Base-by-base conservation (phyloP, 1,140 invertebrate genomes). In the Phymastichus coffea region DNA sequence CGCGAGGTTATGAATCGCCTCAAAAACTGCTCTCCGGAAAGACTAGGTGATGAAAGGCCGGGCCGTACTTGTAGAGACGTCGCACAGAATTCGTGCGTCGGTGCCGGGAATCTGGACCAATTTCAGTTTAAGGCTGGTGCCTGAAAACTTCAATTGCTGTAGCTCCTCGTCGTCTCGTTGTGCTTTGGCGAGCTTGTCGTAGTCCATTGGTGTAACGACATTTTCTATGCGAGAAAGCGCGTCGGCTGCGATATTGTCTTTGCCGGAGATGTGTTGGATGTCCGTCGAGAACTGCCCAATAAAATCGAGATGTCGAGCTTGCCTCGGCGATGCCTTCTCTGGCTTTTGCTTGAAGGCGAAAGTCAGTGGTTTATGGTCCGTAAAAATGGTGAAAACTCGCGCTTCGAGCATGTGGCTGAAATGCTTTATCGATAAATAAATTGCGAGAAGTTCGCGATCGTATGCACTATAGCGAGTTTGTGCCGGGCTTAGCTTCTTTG, bases 371-470 rank as follows among this genome's bases (percentile, higher is more conserved):
- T 61, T 61, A 4, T 61, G 52, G 33, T 61, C 52, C 7, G 43
- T 61, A 6, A 40, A 55, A 46, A 61, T 69, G 0, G 47, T 66
- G 43, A 77, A 65, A n/a, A 57, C 2, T n/a, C 62, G 43, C 3
- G 61, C 70, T 63, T 76, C 72, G 8, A 78, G 22, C 26, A 73
- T 63, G 35, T 71, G 63, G 33, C 49, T 40, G 48, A 80, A 78
- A 58, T 66, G 60, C 54, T 68, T 63, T 0, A 77, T 60, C 2
- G 68, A 56, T 17, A 17, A n/a, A 57, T 71, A 76, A 12, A 72
- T 66, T 6, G 72, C 73, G 0, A 78, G 48, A 1, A 82, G 65
- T 65, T 82, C 75, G 3, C 76, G 53, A 62, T 80, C 70, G 53
- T 77, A 79, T 1, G 72, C 65, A 23, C 38, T 59, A 23, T 72